Evolutionary conservation across 2,797 vertebrate species (phyloP).

Genomic region (Dendrocincla fuliginosa): DNA sequence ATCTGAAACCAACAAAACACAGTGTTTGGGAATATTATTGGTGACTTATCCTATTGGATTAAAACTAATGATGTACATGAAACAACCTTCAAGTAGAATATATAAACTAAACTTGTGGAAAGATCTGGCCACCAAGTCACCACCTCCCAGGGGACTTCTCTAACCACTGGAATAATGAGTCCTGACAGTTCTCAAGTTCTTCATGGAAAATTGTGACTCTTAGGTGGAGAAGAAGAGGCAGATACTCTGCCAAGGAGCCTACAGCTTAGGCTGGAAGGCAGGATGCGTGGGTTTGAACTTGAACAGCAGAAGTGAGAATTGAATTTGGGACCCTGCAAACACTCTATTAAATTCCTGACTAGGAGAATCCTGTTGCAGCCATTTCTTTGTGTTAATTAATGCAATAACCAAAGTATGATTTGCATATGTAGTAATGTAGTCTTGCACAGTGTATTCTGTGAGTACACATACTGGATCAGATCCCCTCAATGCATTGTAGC

Average conservation of each 20-base stretch:
- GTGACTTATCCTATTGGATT: fast-evolving
- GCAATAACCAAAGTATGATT: neutral
- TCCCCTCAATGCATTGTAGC: neutral
- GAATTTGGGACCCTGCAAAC: neutral
- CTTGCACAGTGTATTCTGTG: neutral
- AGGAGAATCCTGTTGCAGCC: neutral
- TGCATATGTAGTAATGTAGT: neutral
- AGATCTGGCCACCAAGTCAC: neutral
- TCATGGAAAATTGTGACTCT: neutral
- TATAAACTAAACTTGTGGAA: neutral
- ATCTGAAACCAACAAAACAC: neutral
- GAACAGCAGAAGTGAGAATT: neutral
- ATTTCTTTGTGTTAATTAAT: neutral
- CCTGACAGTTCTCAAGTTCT: neutral
- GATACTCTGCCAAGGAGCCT: neutral
- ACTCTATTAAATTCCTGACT: neutral
- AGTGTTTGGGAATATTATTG: neutral
- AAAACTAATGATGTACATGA: neutral
- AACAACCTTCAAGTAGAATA: neutral
- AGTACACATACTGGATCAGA: neutral
- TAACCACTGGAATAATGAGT: neutral
- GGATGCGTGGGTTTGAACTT: neutral
- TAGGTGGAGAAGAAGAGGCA: neutral
- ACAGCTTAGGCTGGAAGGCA: neutral
- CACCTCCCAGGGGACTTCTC: neutral